Evolutionary conservation across 92 coral and sea anemone species (phyloP).

Genomic region (Parazoanthus darwini): DNA sequence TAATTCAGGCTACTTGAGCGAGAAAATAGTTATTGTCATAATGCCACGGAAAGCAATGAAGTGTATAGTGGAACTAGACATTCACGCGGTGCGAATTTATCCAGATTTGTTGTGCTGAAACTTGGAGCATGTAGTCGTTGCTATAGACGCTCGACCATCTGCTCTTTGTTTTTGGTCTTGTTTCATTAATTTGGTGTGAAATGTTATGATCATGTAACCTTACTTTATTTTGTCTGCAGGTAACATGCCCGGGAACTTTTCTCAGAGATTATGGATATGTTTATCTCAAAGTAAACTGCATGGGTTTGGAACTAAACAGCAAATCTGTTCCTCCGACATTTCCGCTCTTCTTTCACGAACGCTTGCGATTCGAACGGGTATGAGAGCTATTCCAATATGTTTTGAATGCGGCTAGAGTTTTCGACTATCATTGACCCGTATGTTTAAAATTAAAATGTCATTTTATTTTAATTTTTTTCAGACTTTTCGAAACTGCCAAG

Average conservation of each 20-base stretch:
- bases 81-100: constrained; percentile 81
- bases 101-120: constrained; percentile 31
- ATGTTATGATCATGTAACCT: constrained; percentile 34
- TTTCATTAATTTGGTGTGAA: constrained; percentile 29
- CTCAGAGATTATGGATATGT: constrained; percentile 98
- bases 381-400: constrained; percentile 15
- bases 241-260: constrained; percentile 95
- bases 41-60: constrained; percentile 99
- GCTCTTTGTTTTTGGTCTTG: constrained; percentile 28
- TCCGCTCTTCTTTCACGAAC: constrained; percentile 96
- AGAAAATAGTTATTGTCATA: constrained; percentile 9
- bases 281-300: constrained; percentile 90
- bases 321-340: constrained; percentile 97
- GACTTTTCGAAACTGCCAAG: constrained; percentile 98
- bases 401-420: neutral
- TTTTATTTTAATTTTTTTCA: constrained; percentile 33
- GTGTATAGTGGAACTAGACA: constrained; percentile 93
- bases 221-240: constrained; percentile 58
- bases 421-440: neutral
- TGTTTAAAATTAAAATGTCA: neutral
- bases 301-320: constrained; percentile 95
- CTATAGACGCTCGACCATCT: constrained; percentile 89
- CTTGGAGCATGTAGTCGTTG: constrained; percentile 60
- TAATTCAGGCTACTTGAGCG: constrained; percentile 16
- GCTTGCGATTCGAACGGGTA: constrained; percentile 98